A percentile compares a stretch with the other conserved stretches of the same genome.
These are phyloP conservation scores for Phycodurus eques DNA, from an alignment of 2,113 vertebrate species.

Conservation along the genomic window DNA sequence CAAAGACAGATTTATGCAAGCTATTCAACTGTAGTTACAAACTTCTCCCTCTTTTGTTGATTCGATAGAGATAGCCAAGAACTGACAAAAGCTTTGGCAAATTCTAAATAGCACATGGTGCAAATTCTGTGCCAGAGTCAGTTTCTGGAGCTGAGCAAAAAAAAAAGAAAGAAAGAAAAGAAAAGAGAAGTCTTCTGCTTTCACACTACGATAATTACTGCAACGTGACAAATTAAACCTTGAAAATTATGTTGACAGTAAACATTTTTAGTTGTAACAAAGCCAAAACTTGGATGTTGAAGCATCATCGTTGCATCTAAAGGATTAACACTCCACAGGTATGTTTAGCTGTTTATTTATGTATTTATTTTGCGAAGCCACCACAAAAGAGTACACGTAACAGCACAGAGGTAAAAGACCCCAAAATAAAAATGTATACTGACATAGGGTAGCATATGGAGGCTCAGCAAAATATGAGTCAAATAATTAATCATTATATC, in stretches of 20 bases:
- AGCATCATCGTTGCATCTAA: too few species aligned
- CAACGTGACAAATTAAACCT: constrained; percentile 12
- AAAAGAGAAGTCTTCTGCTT: constrained; percentile 3
- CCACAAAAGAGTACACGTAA: too few species aligned
- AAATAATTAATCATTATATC: too few species aligned
- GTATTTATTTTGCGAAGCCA: too few species aligned
- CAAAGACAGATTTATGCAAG: constrained; percentile 25
- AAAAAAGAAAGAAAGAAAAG: background rate
- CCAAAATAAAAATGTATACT: too few species aligned
- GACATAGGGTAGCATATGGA: too few species aligned
- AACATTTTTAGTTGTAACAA: background rate
- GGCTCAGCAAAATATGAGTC: too few species aligned
- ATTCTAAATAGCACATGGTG: constrained; percentile 17
- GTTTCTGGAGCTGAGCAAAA: constrained; percentile 31
- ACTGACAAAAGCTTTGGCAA: constrained; percentile 41
- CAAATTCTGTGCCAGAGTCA: constrained; percentile 27
- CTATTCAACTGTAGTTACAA: constrained; percentile 16
- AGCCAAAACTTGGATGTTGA: too few species aligned
- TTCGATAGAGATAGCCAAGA: constrained; percentile 38
- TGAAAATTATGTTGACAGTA: background rate
- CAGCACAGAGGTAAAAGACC: too few species aligned
- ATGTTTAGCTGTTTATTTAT: too few species aligned
- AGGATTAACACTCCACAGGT: too few species aligned
- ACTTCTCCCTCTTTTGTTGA: constrained; percentile 28
- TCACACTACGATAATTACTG: background rate